A percentile compares a stretch with the other conserved stretches of the same genome.
Evolutionary conservation across 2,888 invertebrate species (phyloP).

Genomic region (Sphaerophoria rueppellii): DNA sequence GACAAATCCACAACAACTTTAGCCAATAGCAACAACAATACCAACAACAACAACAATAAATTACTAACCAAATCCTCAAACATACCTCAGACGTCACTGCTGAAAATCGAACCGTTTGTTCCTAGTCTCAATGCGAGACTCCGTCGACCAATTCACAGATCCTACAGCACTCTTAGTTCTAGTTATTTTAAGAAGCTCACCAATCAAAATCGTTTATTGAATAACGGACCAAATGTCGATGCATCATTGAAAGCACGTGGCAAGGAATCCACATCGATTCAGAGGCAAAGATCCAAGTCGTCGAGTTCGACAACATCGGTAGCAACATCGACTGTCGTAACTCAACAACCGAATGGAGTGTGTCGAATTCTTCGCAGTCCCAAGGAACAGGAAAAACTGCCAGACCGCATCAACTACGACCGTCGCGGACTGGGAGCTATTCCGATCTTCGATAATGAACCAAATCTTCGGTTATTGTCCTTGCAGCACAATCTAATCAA

Average conservation of each 20-base stretch:
- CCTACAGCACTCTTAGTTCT: constrained; percentile 81
- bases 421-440: constrained; percentile 91
- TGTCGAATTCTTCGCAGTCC: constrained; percentile 87
- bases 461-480: constrained; percentile 91
- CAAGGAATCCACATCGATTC: constrained; percentile 63
- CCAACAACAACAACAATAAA: constrained; percentile 49
- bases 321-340: constrained; percentile 75
- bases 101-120: constrained; percentile 82
- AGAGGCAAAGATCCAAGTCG: constrained; percentile 76
- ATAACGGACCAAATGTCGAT: constrained; percentile 56
- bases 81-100: constrained; percentile 81
- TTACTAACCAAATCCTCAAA: constrained; percentile 73
- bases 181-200: constrained; percentile 76
- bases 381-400: constrained; percentile 91
- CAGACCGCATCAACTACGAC: constrained; percentile 94
- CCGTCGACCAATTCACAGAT: constrained; percentile 80
- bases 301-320: constrained; percentile 61
- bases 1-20: constrained; percentile 70
- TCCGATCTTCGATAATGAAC: constrained; percentile 91
- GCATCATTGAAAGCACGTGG: constrained; percentile 65
- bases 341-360: constrained; percentile 80
- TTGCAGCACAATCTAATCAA: constrained; percentile 95
- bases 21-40: constrained; percentile 58
- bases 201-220: constrained; percentile 49
- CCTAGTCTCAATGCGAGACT: constrained; percentile 81